Evolutionary conservation across 2,888 invertebrate species (phyloP).

Genomic region (Cactoblastis cactorum): DNA sequence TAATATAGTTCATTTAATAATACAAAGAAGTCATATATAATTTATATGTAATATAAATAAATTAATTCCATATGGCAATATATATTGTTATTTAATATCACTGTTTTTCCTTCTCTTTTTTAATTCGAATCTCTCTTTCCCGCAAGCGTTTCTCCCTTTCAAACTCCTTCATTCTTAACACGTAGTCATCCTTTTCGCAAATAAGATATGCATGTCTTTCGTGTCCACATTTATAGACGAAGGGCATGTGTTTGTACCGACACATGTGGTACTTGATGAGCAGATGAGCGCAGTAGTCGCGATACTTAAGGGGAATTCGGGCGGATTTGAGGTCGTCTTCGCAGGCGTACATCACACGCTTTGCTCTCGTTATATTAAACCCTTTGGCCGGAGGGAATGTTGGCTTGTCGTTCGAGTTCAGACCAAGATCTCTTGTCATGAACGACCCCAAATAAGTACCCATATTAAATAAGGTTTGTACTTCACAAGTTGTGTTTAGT

Average conservation of each 20-base stretch:
- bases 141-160: slow-evolving; percentile 59
- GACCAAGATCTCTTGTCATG: slow-evolving; percentile 32
- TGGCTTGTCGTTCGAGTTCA: slow-evolving; percentile 67
- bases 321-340: slow-evolving; percentile 86
- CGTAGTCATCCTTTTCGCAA: slow-evolving; percentile 91
- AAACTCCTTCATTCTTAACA: slow-evolving; percentile 64
- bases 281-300: slow-evolving; percentile 92
- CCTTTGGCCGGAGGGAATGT: slow-evolving; percentile 85
- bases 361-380: slow-evolving; percentile 83
- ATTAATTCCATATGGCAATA: too few species aligned
- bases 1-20: too few species aligned
- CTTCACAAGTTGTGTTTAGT: background rate
- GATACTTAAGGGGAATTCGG: slow-evolving; percentile 80
- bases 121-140: slow-evolving; percentile 46
- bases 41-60: too few species aligned
- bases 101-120: slow-evolving; percentile 17
- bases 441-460: slow-evolving; percentile 49
- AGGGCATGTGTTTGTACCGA: slow-evolving; percentile 83
- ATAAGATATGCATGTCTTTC: slow-evolving; percentile 85
- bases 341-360: slow-evolving; percentile 84
- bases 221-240: slow-evolving; percentile 82
- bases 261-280: slow-evolving; percentile 84
- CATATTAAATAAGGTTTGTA: slow-evolving; percentile 31
- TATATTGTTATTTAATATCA: too few species aligned
- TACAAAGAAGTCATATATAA: too few species aligned